Base-by-base conservation (phyloP, 2,888 invertebrate species). In the Dusona sp. region DNA sequence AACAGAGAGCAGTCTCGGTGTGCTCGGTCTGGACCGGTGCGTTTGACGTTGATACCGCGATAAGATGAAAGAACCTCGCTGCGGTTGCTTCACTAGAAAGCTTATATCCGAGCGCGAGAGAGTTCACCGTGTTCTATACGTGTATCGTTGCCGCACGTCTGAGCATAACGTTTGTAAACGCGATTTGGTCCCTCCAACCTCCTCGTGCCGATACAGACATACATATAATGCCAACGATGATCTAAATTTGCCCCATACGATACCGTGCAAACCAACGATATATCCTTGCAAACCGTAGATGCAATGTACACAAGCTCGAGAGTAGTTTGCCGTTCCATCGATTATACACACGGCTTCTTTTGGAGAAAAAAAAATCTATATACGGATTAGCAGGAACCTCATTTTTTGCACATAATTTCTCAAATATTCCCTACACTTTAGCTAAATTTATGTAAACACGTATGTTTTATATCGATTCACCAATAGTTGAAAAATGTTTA, bases 31-130 rank as follows among this genome's bases (percentile, higher is more conserved):
- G 87, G 82, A 91, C 92, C 92, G 93, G 93, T 94, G 94, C 92
- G 92, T 94, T 94, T 94, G 94, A 94, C 94, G 94, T 94, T 94
- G 94, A 94, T 94, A 93, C 93, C 93, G 90, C 92, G 94, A 94
- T 94, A 94, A 94, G 94, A 94, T 94, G 94, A 94, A 94, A 94
- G 94, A 94, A 93, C 93, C 91, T 91, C 91, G 79, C 81, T 87
- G 86, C 73, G 86, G 74, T 84, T 81, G 77, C 84, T 72, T 87
- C 84, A 75, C 81, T 25, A 61, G 86, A 75, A 92, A 92, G 93
- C 92, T 92, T 93, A 93, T 93, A 93, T 92, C 92, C 92, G 90
- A 92, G 75, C 90, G 65, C 77, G 83, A 68, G 54, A 78, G 74
- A 85, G 79, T 72, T 67, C 75, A 79, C 75, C 85, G 45, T 74